Conservation (phyloP, 2,113 vertebrate genomes). For the Dicerorhinus sumatrensis region DNA sequence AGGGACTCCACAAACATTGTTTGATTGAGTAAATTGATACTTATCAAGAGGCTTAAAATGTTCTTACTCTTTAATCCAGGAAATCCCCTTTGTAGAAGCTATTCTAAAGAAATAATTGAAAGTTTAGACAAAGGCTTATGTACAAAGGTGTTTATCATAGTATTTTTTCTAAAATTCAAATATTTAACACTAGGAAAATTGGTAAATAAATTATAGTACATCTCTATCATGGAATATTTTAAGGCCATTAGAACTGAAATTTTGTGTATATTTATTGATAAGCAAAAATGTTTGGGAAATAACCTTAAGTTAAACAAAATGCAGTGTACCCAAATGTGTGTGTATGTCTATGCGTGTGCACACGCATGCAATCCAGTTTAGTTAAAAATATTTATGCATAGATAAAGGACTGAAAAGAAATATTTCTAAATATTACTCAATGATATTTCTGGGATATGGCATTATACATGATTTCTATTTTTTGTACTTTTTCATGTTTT, state of each 20-base stretch:
- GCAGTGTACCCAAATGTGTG: not conserved
- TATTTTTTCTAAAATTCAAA: constrained; percentile 14
- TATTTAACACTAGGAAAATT: not conserved
- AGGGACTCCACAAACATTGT: not conserved
- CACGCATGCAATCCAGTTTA: not conserved
- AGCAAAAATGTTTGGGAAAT: not conserved
- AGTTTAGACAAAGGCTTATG: not conserved
- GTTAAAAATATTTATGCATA: not conserved
- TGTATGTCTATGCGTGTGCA: not conserved
- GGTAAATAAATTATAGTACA: not conserved
- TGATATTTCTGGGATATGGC: not conserved
- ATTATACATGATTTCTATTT: not conserved
- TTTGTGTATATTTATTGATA: not conserved
- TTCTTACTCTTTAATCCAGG: not conserved
- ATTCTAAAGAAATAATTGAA: not conserved
- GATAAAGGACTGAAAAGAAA: not conserved
- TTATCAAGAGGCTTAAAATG: not conserved
- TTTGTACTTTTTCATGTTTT: not conserved
- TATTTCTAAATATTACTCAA: not conserved
- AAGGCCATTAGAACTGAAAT: not conserved
- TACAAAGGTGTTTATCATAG: not conserved
- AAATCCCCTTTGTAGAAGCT: not conserved
- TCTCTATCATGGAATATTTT: not conserved
- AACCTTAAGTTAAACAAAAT: not conserved
- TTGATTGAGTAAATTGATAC: not conserved